Percentiles rank a stretch among this genome's conserved stretches.
Conservation (phyloP, 2,888 invertebrate genomes). For the Temnothorax ravouxi region DNA sequence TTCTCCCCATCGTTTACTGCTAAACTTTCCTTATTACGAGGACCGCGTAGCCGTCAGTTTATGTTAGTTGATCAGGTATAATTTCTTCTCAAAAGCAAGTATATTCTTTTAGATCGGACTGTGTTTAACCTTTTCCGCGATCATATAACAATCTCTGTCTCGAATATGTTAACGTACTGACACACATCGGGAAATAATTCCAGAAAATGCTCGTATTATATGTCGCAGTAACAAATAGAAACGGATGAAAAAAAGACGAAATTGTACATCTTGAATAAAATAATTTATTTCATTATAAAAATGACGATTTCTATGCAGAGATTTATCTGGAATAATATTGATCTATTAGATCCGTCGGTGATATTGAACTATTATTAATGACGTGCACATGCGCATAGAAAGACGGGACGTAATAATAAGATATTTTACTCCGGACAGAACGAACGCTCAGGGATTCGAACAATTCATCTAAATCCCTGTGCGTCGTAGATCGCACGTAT, state of each 20-base stretch:
- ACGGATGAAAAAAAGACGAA: background rate
- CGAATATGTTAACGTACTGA: background rate
- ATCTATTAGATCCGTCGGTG: background rate
- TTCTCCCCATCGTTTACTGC: slow-evolving; percentile 59
- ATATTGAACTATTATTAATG: slow-evolving; percentile 8
- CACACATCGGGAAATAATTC: background rate
- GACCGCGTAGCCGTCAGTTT: slow-evolving; percentile 56
- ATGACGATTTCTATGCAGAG: background rate
- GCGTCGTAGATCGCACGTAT: slow-evolving; percentile 35
- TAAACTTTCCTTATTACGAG: slow-evolving; percentile 74
- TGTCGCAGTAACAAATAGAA: background rate
- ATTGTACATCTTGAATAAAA: background rate
- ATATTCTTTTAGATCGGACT: background rate
- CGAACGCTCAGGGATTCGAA: slow-evolving; percentile 31
- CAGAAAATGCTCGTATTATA: background rate
- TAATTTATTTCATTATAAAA: background rate
- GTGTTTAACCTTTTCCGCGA: background rate
- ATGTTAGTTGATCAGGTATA: slow-evolving; percentile 44
- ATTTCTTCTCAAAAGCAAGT: slow-evolving; percentile 49
- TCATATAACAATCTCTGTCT: background rate
- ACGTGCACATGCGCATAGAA: background rate
- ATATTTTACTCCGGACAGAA: slow-evolving; percentile 26
- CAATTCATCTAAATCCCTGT: slow-evolving; percentile 32
- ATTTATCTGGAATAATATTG: background rate
- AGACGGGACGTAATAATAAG: slow-evolving; percentile 17